These are phyloP conservation scores for Falco cherrug DNA, from an alignment of 2,797 vertebrate species.

Conservation along the genomic window DNA sequence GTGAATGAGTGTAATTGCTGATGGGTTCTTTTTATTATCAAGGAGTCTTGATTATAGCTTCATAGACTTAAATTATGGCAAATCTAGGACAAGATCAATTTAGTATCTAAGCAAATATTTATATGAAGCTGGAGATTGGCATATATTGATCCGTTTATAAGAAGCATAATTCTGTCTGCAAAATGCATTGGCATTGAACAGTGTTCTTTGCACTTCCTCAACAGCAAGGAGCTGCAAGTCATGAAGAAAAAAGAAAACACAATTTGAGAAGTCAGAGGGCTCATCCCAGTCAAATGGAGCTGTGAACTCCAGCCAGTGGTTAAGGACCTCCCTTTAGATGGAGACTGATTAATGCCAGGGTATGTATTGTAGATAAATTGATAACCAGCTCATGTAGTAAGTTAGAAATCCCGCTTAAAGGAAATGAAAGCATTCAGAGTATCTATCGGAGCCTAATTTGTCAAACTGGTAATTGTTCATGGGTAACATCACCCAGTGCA, in stretches of 20 bases:
- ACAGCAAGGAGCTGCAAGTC: background rate
- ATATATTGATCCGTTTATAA: constrained; percentile 54
- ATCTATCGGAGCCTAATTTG: constrained; percentile 2
- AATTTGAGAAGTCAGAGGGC: background rate
- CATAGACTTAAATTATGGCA: constrained; percentile 54
- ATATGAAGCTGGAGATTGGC: constrained; percentile 39
- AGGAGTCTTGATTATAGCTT: constrained; percentile 60
- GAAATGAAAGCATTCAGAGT: background rate
- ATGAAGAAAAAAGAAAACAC: background rate
- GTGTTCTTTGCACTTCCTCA: background rate
- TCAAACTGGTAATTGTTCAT: constrained; percentile 7
- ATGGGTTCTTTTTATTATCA: constrained; percentile 64
- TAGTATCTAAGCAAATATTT: constrained; percentile 65
- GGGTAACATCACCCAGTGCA: background rate
- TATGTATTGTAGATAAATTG: background rate
- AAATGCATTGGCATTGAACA: background rate
- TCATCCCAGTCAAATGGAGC: background rate
- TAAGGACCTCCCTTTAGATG: background rate
- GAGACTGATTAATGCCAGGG: background rate
- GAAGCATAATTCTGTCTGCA: constrained; percentile 25
- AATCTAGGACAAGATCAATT: constrained; percentile 66
- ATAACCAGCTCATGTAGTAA: constrained; percentile 5
- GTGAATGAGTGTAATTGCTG: constrained; percentile 58
- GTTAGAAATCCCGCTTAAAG: background rate
- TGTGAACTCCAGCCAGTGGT: background rate